Base-by-base conservation (phyloP, 2,888 invertebrate species). In the Dysmachus trigonus region DNA sequence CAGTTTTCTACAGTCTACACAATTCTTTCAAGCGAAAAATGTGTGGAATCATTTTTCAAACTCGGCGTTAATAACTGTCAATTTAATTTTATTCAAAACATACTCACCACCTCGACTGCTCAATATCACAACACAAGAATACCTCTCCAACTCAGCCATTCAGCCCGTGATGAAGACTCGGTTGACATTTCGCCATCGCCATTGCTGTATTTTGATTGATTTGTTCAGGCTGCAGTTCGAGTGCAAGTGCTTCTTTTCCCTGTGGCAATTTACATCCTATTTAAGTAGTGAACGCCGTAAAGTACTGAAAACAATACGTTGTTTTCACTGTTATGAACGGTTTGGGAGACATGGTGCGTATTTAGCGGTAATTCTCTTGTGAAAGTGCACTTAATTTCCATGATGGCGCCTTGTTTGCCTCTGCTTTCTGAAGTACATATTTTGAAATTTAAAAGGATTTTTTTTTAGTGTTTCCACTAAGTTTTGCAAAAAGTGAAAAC, bases 241-340 rank as follows among this genome's bases (percentile, higher is more conserved):
- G n/a, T 15, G n/a, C 62, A 18, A 62, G 62, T 62, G 27, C 47
- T 47, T 47, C 5, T 6, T n/a, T 47, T 47, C 47, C n/a, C 47
- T 47, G n/a, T n/a, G n/a, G 18, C n/a, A 76, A 38, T 76, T 38
- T n/a, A 38, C 33, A 38, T 38, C 22, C 22, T 18, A 33, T 33
- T 15, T 31, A 30, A 47, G 13, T 47, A 47, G 10, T 62, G 27
- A 62, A 62, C 8, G 27, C 2, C 38, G n/a, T 27, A 41, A 76
- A 38, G 8, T 76, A 38, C 6, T 18, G 22, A 35, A 76, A 35
- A 38, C 22, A 62, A 27, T 10, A 13, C 27, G 62, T 62, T 76
- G 38, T 76, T 76, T 22, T 76, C 76, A 47, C 13, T 83, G 86
- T 73, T 86, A 87, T 87, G 87, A 87, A 87, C 86, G 87, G 87